Conservation (phyloP, 2,888 invertebrate species). For the Tenthredo livida region DNA sequence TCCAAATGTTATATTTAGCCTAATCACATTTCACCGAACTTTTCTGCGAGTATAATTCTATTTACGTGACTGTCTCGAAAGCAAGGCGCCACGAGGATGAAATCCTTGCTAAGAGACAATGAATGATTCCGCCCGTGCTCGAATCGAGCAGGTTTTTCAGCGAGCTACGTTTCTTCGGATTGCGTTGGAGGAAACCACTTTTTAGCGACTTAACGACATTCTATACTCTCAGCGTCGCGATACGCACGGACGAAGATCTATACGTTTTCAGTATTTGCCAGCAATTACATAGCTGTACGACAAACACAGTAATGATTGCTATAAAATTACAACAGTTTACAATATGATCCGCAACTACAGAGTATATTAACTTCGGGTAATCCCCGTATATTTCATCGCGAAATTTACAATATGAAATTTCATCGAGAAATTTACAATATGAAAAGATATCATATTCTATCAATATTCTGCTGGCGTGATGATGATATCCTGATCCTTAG, state of each 20-base stretch:
- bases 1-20: not conserved
- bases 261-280: constrained; percentile 19
- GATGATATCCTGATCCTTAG: not conserved
- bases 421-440: not conserved
- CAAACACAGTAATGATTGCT: not conserved
- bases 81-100: constrained; percentile 22
- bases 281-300: not conserved
- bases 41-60: not conserved
- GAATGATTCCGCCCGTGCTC: constrained; percentile 41
- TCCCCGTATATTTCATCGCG: not conserved
- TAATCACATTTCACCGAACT: not conserved
- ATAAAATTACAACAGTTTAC: not conserved
- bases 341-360: not conserved
- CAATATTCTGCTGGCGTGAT: not conserved
- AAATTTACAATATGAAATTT: not conserved
- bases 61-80: constrained; percentile 23
- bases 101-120: constrained; percentile 20
- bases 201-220: constrained; percentile 29
- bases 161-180: not conserved
- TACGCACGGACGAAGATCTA: not conserved
- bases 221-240: not conserved
- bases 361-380: constrained; percentile 15
- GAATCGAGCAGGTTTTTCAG: constrained; percentile 39
- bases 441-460: not conserved
- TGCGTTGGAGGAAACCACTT: constrained; percentile 42